Evolutionary conservation across 2,797 vertebrate species (phyloP), one percentile per base, ranked within the genome.

Genomic region (Tangara arthus): DNA sequence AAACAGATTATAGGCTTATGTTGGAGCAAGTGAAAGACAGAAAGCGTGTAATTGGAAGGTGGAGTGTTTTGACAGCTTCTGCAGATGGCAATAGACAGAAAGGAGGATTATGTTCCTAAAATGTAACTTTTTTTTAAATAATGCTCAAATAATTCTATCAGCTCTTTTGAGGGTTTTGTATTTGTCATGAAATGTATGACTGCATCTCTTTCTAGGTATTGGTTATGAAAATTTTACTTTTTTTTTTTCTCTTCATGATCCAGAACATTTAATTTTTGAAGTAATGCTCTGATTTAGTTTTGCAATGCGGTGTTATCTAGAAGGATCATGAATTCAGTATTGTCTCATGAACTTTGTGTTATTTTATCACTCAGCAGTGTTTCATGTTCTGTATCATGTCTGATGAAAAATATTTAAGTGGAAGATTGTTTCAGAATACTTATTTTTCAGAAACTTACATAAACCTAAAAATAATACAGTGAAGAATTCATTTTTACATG

Each of bases 11-110:
- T 87, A 92, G 82, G 82, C 81, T 95, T 96, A 90, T 90, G 2
- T 16, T 76, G 35, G 63, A 93, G 52, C 70, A 63, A 89, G 64
- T 79, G 92, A 90, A 95, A 95, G 86, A 92, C 73, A 94, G 90
- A 95, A 79, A 93, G 59, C 10, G 0, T 22, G 3, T 94, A 96
- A 97, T 93, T 95, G 91, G 91, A 76, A 95, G 89, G 84, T 92
- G 92, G 82, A 90, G 82, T 89, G 94, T 95, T 96, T 96, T 96
- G 95, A 96, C 95, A 93, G 95, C 55, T 94, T 96, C 87, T 90
- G 82, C 94, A 91, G 91, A 93, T 91, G 94, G 85, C 80, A 86
- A n/a, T 15, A 93, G 85, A 70, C 47, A 56, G 89, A 72, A 94
- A 82, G 79, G 55, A 94, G 57, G 87, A 70, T 71, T 75, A 59